A percentile compares a stretch with the other conserved stretches of the same genome.
Conservation (phyloP, 2,113 vertebrate genomes). For the Bettongia penicillata region DNA sequence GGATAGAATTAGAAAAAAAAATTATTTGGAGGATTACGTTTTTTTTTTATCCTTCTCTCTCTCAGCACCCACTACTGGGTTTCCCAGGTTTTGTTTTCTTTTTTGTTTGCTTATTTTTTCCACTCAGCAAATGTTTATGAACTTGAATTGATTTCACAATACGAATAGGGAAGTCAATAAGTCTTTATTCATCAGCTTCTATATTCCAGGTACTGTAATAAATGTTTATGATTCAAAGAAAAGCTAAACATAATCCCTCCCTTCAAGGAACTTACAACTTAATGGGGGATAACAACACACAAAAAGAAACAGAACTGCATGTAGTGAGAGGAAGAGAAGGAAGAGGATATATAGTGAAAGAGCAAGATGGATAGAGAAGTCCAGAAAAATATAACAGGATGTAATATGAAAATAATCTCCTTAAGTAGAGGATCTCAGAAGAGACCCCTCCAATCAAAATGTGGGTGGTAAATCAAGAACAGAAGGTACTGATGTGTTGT, state of each 20-base stretch:
- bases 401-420: background rate
- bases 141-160: background rate
- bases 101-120: background rate
- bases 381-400: background rate
- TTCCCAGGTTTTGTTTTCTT: background rate
- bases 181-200: background rate
- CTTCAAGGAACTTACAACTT: background rate
- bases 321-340: background rate
- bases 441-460: background rate
- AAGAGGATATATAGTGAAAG: background rate
- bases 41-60: background rate
- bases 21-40: background rate
- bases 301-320: background rate
- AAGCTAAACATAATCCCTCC: background rate
- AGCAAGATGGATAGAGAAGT: background rate
- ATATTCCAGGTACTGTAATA: background rate
- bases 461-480: background rate
- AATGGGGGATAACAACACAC: background rate
- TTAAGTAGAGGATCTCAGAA: background rate
- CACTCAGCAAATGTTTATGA: background rate
- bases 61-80: background rate
- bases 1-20: constrained; percentile 22
- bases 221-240: background rate
- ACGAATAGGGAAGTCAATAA: background rate
- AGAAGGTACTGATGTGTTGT: background rate